phyloP scores from a whole-genome alignment of 1,140 invertebrate species.

The Patella vulgata region DNA sequence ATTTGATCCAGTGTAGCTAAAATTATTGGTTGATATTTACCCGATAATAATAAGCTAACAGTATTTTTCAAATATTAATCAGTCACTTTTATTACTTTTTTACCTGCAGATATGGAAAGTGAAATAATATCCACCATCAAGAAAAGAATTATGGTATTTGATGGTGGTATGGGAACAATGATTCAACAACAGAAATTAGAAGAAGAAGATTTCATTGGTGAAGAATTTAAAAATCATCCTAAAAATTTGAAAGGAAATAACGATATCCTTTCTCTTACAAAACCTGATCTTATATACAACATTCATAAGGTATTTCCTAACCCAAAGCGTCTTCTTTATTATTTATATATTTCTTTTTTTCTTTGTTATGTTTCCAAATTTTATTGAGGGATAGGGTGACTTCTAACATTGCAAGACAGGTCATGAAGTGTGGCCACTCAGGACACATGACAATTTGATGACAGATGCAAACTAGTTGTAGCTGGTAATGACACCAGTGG shows the following conservation, averaged over 20 bases:
- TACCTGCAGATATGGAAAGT: constrained; percentile 29
- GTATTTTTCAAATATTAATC: no score
- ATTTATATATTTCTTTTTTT: not conserved
- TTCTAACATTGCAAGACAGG: no score
- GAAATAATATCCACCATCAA: constrained; percentile 44
- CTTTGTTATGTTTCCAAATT: no score
- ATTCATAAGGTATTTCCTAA: constrained; percentile 70
- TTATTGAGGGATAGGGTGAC: no score
- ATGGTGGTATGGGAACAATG: constrained; percentile 77
- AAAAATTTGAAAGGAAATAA: constrained; percentile 73
- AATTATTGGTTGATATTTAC: no score
- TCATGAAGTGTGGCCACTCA: no score
- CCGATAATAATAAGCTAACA: no score
- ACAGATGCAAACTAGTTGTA: no score
- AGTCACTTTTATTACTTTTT: constrained; percentile 13
- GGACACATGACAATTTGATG: no score
- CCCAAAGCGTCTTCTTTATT: not conserved
- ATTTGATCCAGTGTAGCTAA: no score
- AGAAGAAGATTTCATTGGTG: constrained; percentile 71
- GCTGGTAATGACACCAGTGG: no score
- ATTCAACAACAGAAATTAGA: constrained; percentile 71
- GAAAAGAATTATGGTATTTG: constrained; percentile 72
- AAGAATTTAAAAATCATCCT: constrained; percentile 68
- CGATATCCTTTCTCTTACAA: constrained; percentile 72
- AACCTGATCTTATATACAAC: constrained; percentile 70